phyloP scores from a whole-genome alignment of 2,113 vertebrate species.

The Tragelaphus strepsiceros region DNA sequence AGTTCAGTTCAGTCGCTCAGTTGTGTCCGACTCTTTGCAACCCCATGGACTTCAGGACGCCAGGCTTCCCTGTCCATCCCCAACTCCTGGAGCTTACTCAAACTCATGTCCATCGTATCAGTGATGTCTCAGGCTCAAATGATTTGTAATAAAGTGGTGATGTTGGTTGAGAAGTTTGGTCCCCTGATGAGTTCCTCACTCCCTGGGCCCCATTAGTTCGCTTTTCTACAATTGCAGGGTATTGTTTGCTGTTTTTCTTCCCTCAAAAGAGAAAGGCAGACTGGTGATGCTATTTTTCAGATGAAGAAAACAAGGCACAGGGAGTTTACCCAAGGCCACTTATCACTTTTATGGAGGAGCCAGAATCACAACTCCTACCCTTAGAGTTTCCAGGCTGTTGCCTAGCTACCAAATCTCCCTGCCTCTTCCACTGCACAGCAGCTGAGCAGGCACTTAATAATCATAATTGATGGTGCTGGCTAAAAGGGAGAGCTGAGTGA shows the following conservation, averaged over 20 bases:
- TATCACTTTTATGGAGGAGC: conserved; percentile 63
- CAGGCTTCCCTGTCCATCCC: not conserved
- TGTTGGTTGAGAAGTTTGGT: not conserved
- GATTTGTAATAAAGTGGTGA: not conserved
- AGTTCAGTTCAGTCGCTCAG: not conserved
- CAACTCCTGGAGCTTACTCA: not conserved
- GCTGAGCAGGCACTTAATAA: conserved; percentile 60
- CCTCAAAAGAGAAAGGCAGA: conserved; percentile 15
- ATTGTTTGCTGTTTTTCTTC: not conserved
- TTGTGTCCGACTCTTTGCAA: not conserved
- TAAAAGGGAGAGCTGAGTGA: conserved; percentile 34
- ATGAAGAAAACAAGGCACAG: conserved; percentile 43
- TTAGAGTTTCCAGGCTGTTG: conserved; percentile 57
- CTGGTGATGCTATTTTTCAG: conserved; percentile 44
- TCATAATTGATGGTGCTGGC: conserved; percentile 61
- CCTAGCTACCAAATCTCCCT: conserved; percentile 66
- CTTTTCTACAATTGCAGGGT: not conserved
- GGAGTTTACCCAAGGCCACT: conserved; percentile 58
- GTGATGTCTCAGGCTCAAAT: not conserved
- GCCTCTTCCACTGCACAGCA: not conserved
- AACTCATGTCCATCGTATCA: not conserved
- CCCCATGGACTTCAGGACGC: not conserved
- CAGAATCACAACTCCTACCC: conserved; percentile 59
- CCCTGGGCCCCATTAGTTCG: not conserved
- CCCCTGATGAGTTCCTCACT: not conserved